Percentiles rank a stretch among this genome's conserved stretches.
These are phyloP conservation scores for Drosophila pectinifera DNA, from an alignment of 1,140 invertebrate genomes.

Conservation along the genomic window DNA sequence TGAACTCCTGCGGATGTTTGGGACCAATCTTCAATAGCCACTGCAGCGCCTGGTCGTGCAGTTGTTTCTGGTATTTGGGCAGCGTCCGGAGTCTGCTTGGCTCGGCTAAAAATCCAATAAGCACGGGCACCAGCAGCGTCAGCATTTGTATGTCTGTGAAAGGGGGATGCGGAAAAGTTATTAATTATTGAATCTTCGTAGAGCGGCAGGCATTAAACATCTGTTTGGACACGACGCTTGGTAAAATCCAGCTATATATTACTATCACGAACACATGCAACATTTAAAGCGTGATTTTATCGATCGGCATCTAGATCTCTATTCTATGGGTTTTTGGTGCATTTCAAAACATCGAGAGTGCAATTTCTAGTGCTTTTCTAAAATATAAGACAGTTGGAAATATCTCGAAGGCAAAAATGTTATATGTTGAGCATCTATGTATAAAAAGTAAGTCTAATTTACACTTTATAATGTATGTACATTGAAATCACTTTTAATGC, in stretches of 20 bases:
- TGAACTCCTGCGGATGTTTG: conserved; percentile 96
- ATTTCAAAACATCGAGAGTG: conserved; percentile 37
- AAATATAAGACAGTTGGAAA: conserved; percentile 8
- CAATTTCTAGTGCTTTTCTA: conserved; percentile 5
- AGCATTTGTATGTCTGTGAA: conserved; percentile 94
- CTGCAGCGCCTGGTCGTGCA: conserved; percentile 95
- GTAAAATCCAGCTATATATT: not conserved
- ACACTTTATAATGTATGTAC: too few species aligned
- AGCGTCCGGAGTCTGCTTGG: conserved; percentile 87
- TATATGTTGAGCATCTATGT: too few species aligned
- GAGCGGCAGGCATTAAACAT: conserved; percentile 6
- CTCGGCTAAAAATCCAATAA: conserved; percentile 93
- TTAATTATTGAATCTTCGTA: not conserved
- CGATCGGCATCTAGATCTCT: conserved; percentile 25
- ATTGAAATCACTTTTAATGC: too few species aligned
- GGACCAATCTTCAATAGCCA: conserved; percentile 96
- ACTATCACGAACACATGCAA: conserved; percentile 48
- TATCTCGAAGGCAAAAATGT: too few species aligned
- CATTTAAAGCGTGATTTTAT: conserved; percentile 62
- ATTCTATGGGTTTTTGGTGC: conserved; percentile 41
- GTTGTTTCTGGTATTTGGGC: conserved; percentile 88
- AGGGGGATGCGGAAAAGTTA: conserved; percentile 10
- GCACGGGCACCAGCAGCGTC: conserved; percentile 93
- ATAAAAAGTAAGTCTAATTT: too few species aligned
- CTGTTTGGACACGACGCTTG: not conserved